Conservation (phyloP, 2,113 vertebrate species). For the Dolichallabes microphthalmus region DNA sequence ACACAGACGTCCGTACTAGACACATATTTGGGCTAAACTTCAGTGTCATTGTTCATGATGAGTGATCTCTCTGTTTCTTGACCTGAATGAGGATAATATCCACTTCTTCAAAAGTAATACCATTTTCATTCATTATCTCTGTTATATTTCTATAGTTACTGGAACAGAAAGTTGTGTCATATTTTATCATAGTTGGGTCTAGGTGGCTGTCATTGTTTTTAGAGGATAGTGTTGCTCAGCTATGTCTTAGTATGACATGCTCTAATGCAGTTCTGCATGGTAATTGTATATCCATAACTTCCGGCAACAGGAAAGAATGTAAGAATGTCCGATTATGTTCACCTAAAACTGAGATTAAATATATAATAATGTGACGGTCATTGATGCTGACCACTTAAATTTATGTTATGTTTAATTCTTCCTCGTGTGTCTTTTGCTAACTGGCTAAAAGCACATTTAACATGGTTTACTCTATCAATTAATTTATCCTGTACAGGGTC, state of each 20-base stretch:
- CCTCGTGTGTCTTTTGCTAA: not conserved
- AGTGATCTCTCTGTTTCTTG: not conserved
- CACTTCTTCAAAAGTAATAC: not conserved
- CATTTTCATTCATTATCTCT: not conserved
- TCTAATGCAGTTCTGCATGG: not conserved
- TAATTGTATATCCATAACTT: not conserved
- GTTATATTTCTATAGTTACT: not conserved
- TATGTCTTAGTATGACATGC: not conserved
- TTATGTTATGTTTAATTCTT: not conserved
- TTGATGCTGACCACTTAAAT: not conserved
- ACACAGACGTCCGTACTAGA: not conserved
- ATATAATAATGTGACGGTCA: not conserved
- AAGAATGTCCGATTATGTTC: not conserved
- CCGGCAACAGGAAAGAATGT: not conserved
- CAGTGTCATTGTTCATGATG: not conserved
- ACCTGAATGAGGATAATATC: not conserved
- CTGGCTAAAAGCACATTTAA: not conserved
- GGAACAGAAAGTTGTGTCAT: not conserved
- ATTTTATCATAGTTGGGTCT: not conserved
- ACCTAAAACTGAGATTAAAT: not conserved
- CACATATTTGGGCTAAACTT: constrained; percentile 3
- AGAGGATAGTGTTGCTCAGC: not conserved
- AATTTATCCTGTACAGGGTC: not conserved
- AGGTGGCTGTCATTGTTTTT: not conserved
- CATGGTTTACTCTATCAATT: not conserved